Evolutionary conservation across 2,797 vertebrate genomes (phyloP).

Genomic region (Euthynnus affinis): DNA sequence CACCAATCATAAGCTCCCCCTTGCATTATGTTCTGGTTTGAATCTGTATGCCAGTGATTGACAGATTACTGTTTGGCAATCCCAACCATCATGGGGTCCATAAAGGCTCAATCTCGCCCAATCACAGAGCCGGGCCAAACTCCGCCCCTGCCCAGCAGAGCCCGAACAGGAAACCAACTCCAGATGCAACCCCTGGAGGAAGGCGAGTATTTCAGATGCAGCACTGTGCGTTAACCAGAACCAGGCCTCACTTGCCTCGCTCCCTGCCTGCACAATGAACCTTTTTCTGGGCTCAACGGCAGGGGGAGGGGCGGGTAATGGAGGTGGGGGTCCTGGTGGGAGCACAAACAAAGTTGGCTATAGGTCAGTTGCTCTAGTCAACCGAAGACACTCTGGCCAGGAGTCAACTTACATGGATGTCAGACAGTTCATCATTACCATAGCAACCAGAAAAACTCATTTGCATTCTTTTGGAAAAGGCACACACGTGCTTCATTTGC

Average conservation of each 20-base stretch:
- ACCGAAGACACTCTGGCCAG: constrained; percentile 48
- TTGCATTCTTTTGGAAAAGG: constrained; percentile 55
- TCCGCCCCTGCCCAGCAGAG: constrained; percentile 72
- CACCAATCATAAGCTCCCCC: constrained; percentile 55
- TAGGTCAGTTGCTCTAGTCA: constrained; percentile 63
- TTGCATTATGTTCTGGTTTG: constrained; percentile 61
- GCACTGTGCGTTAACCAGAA: constrained; percentile 78
- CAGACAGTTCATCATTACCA: constrained; percentile 47
- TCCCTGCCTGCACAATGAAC: constrained; percentile 81
- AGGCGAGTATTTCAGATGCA: constrained; percentile 85
- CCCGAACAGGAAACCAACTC: constrained; percentile 88
- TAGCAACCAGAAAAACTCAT: constrained; percentile 39
- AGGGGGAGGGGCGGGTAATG: constrained; percentile 33
- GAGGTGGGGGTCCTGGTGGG: constrained; percentile 54
- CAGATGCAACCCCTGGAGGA: constrained; percentile 88
- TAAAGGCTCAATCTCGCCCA: constrained; percentile 77
- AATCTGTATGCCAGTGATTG: constrained; percentile 75
- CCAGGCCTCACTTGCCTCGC: constrained; percentile 70
- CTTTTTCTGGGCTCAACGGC: constrained; percentile 75
- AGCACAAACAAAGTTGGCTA: constrained; percentile 71
- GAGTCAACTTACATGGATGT: constrained; percentile 65
- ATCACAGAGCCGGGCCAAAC: constrained; percentile 78
- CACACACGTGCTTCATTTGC: constrained; percentile 72
- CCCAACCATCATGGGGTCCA: constrained; percentile 71
- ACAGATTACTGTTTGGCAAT: constrained; percentile 80